A percentile compares a stretch with the other conserved stretches of the same genome.
Evolutionary conservation across 2,888 invertebrate species (phyloP).

Genomic region (Notodonta ziczac): DNA sequence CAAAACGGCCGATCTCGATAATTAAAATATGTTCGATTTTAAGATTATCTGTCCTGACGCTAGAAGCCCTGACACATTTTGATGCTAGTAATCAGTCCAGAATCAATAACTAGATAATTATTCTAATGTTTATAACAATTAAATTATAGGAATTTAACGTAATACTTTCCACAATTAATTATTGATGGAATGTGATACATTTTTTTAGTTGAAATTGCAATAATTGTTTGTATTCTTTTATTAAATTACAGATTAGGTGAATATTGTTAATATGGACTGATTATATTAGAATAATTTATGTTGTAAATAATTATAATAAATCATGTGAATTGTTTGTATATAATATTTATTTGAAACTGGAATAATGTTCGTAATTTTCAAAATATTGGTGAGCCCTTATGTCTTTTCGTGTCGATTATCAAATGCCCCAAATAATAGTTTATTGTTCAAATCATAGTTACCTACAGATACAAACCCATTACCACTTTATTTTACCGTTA

Average conservation of each 20-base stretch:
- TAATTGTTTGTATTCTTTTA: slow-evolving; percentile 4
- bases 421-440: too few relatives aligned
- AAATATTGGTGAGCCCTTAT: too few relatives aligned
- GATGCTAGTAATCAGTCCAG: not conserved
- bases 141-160: slow-evolving; percentile 2
- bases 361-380: slow-evolving; percentile 24
- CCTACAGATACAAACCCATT: too few relatives aligned
- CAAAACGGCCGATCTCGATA: too few relatives aligned
- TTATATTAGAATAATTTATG: slow-evolving; percentile 61
- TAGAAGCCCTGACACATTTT: not conserved
- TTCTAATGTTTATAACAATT: slow-evolving; percentile 27
- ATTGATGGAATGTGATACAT: not conserved
- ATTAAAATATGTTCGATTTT: too few relatives aligned
- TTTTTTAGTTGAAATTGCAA: too few relatives aligned
- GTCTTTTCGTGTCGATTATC: too few relatives aligned
- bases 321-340: slow-evolving; percentile 45
- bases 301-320: slow-evolving; percentile 50
- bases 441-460: too few relatives aligned
- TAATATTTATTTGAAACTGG: slow-evolving; percentile 45
- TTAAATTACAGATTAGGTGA: slow-evolving; percentile 23
- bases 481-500: too few relatives aligned
- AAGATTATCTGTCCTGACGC: too few relatives aligned
- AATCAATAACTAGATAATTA: slow-evolving; percentile 12
- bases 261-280: slow-evolving; percentile 76
- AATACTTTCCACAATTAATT: not conserved